Conservation (phyloP, 2,888 invertebrate genomes). For the Ormyrus labotus region DNA sequence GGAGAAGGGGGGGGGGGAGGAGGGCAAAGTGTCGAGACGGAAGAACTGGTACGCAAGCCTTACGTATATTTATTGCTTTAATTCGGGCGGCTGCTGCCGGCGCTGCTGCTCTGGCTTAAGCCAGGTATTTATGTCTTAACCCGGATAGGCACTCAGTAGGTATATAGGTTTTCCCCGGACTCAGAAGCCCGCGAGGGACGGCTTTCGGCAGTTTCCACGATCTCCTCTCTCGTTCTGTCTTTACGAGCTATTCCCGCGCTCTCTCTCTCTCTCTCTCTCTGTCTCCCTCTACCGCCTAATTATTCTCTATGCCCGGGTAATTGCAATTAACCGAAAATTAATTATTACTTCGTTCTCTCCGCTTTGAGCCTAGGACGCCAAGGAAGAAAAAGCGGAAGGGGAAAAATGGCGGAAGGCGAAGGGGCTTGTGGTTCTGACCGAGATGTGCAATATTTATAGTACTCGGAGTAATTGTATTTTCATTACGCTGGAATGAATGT, state of each 20-base stretch:
- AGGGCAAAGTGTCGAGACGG: constrained; percentile 12
- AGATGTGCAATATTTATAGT: constrained; percentile 9
- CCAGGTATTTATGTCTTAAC: constrained; percentile 68
- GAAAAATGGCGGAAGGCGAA: not conserved
- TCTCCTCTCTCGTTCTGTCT: not conserved
- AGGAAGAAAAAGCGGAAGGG: not conserved
- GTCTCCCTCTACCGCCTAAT: constrained; percentile 52
- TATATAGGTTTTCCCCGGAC: constrained; percentile 46
- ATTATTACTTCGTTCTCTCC: constrained; percentile 51
- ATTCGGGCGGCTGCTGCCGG: constrained; percentile 62
- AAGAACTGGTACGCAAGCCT: constrained; percentile 48
- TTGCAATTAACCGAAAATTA: constrained; percentile 62
- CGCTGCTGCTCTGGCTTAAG: constrained; percentile 55
- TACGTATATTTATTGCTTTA: constrained; percentile 67
- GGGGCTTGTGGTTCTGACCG: not conserved
- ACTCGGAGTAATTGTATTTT: not conserved
- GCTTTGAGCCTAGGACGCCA: too few relatives aligned
- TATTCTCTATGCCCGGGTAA: constrained; percentile 54
- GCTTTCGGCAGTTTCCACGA: constrained; percentile 31
- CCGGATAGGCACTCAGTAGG: constrained; percentile 61
- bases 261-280: too few relatives aligned
- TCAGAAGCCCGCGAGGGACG: not conserved
- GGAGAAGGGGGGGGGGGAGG: not conserved
- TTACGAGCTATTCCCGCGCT: constrained; percentile 11
- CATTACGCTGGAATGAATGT: not conserved